A percentile compares a stretch with the other conserved stretches of the same genome.
phyloP scores from a whole-genome alignment of 2,888 invertebrate species.

The Automeris io region DNA sequence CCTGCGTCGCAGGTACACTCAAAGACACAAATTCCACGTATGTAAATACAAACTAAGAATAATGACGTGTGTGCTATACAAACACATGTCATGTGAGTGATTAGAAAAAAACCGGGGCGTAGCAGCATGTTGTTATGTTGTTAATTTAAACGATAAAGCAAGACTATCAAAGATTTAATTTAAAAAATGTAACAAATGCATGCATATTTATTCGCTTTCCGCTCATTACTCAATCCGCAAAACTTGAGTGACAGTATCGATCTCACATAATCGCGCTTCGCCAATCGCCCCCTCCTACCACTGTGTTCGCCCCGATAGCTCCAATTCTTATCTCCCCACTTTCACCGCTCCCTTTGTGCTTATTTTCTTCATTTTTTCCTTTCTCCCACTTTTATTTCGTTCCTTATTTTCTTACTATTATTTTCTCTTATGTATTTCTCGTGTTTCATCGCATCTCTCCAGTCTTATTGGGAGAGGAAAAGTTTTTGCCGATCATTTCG shows the following conservation, averaged over 20 bases:
- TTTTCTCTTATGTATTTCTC: slow-evolving; percentile 73
- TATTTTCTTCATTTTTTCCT: slow-evolving; percentile 69
- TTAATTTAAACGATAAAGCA: too few species aligned
- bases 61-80: too few species aligned
- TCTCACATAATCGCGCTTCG: slow-evolving; percentile 64
- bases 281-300: slow-evolving; percentile 54
- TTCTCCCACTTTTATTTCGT: slow-evolving; percentile 67
- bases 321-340: slow-evolving; percentile 74
- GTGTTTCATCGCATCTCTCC: slow-evolving; percentile 57
- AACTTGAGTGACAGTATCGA: slow-evolving; percentile 71
- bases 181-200: not conserved
- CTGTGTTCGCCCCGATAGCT: slow-evolving; percentile 71
- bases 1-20: too few species aligned
- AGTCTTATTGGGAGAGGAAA: slow-evolving; percentile 30
- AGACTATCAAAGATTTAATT: too few species aligned
- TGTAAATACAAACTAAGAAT: too few species aligned
- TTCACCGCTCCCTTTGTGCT: slow-evolving; percentile 72
- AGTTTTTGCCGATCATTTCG: slow-evolving; percentile 63
- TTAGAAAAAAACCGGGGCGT: too few species aligned
- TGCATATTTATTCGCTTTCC: slow-evolving; percentile 8
- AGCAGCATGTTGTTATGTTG: too few species aligned
- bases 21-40: too few species aligned
- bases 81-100: too few species aligned
- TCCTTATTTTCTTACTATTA: slow-evolving; percentile 70
- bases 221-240: slow-evolving; percentile 18